These are phyloP conservation scores for Cheirogaleus medius DNA, from an alignment of 2,113 vertebrate species.

Conservation along the genomic window DNA sequence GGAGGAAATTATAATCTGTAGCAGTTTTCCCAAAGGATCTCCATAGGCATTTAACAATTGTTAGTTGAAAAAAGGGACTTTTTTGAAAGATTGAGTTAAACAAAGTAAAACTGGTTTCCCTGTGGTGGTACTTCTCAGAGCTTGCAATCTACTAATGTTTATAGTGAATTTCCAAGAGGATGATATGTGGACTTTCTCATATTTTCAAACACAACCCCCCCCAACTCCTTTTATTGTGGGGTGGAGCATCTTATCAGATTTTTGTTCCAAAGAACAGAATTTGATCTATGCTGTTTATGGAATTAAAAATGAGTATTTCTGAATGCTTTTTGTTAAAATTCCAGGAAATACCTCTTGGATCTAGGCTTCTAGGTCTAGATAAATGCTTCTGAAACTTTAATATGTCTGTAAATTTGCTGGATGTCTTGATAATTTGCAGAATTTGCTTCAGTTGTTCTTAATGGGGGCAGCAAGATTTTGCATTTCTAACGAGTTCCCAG, in stretches of 20 bases:
- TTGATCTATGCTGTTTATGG: background rate
- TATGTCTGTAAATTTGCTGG: background rate
- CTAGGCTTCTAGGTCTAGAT: background rate
- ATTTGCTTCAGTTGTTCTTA: slow-evolving; percentile 14
- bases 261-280: slow-evolving; percentile 18
- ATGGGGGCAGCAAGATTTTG: background rate
- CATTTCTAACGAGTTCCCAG: background rate
- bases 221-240: background rate
- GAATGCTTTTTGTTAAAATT: background rate
- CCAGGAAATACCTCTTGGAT: background rate
- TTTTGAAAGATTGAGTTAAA: slow-evolving; percentile 37
- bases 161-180: background rate
- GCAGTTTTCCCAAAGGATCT: background rate
- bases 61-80: background rate
- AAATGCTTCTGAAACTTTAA: background rate
- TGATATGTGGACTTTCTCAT: background rate
- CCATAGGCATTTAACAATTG: background rate
- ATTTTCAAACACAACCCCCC: background rate
- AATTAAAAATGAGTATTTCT: background rate
- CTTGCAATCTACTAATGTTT: background rate
- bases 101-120: background rate
- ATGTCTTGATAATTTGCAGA: background rate
- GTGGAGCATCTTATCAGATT: background rate
- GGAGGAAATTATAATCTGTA: background rate
- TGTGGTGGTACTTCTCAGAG: background rate